Percentiles rank a stretch among this genome's conserved stretches.
Conservation (phyloP, 1,140 invertebrate species). For the Drosophila littoralis region DNA sequence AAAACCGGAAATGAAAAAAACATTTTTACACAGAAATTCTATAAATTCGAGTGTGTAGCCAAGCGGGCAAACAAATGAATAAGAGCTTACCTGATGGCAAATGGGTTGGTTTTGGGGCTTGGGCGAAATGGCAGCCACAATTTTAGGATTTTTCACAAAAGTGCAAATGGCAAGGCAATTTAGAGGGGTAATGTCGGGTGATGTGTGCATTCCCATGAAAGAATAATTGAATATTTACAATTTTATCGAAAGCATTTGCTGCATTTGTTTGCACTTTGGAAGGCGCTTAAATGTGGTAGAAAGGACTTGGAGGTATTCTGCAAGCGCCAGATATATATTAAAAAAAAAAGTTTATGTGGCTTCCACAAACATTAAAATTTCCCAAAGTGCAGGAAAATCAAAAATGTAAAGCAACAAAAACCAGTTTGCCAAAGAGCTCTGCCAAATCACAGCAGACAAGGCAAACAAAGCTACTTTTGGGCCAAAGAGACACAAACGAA, state of each 20-base stretch:
- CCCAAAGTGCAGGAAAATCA: background rate
- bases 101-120: background rate
- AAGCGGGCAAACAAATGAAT: constrained; percentile 1
- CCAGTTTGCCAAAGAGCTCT: background rate
- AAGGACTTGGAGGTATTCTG: background rate
- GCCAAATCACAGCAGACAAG: constrained; percentile 10
- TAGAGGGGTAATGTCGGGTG: background rate
- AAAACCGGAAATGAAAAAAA: constrained; percentile 38
- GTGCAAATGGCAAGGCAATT: constrained; percentile 27
- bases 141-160: constrained; percentile 25
- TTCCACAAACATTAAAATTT: background rate
- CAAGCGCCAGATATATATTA: background rate
- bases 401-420: background rate
- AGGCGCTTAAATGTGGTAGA: constrained; percentile 22
- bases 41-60: constrained; percentile 46
- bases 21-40: constrained; percentile 33
- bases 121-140: background rate
- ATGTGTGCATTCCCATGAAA: background rate
- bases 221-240: constrained; percentile 57
- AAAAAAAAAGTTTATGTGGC: background rate
- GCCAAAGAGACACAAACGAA: background rate
- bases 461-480: background rate
- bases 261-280: constrained; percentile 13
- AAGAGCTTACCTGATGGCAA: constrained; percentile 25
- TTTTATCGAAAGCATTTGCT: constrained; percentile 25